phyloP scores from a whole-genome alignment of 2,113 vertebrate species.

The Malurus elegans region DNA sequence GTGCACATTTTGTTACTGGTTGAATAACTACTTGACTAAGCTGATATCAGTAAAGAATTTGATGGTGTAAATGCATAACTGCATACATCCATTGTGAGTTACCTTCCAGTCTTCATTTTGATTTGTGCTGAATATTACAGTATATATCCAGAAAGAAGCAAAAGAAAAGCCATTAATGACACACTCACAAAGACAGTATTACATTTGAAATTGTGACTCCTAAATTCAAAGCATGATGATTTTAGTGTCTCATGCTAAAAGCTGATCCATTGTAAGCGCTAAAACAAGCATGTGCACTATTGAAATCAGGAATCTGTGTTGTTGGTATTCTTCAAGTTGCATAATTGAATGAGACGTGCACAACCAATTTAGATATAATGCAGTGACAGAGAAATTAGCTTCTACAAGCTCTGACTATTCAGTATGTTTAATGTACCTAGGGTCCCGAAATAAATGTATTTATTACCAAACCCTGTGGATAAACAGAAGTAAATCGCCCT shows the following conservation, averaged over 20 bases:
- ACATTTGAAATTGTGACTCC: neutral
- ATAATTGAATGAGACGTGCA: constrained; percentile 18
- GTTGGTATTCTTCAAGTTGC: constrained; percentile 25
- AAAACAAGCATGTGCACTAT: neutral
- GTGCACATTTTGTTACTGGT: neutral
- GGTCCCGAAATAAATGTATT: constrained; percentile 35
- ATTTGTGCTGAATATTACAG: neutral
- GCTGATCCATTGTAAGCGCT: constrained; percentile 6
- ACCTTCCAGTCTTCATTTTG: neutral
- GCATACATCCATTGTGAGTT: neutral
- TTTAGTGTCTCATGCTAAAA: neutral
- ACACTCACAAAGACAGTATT: neutral
- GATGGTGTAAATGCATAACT: neutral
- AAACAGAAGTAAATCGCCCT: constrained; percentile 21
- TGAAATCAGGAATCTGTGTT: constrained; percentile 23
- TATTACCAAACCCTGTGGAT: constrained; percentile 25
- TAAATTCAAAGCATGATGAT: neutral
- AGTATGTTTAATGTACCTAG: constrained; percentile 46
- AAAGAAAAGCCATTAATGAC: neutral
- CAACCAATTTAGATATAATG: constrained; percentile 37
- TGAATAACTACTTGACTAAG: neutral
- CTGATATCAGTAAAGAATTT: neutral
- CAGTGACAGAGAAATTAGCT: constrained; percentile 57
- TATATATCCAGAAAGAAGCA: neutral
- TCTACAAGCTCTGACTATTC: constrained; percentile 44